A percentile compares a stretch with the other conserved stretches of the same genome.
These are phyloP conservation scores for Cygnus atratus DNA, from an alignment of 2,113 vertebrate species.

Conservation along the genomic window DNA sequence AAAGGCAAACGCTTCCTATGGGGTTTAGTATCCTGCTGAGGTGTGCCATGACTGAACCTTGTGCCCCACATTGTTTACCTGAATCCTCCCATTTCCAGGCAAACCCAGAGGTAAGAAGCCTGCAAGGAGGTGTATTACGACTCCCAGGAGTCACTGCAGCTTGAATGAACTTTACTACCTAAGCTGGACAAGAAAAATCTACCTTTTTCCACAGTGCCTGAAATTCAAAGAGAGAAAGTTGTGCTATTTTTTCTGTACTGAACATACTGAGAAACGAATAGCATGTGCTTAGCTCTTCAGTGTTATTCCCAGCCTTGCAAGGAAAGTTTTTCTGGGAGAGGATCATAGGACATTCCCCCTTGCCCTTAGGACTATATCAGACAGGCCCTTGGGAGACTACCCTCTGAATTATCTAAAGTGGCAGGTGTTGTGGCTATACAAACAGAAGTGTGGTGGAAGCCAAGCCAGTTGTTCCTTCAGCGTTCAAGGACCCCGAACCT, in stretches of 20 bases:
- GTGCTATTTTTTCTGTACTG: not conserved
- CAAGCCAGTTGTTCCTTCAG: not conserved
- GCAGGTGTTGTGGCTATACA: not conserved
- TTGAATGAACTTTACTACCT: constrained; percentile 14
- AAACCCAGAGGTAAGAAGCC: not conserved
- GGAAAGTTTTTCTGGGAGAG: not conserved
- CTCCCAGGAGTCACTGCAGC: constrained; percentile 28
- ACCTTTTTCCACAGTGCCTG: not conserved
- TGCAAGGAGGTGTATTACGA: not conserved
- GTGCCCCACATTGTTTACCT: constrained; percentile 33
- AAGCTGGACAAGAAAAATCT: not conserved
- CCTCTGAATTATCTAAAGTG: not conserved
- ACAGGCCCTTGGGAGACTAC: not conserved
- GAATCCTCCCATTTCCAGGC: not conserved
- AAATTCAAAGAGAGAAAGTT: constrained; percentile 1
- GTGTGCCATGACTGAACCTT: not conserved
- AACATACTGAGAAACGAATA: not conserved
- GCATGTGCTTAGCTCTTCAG: not conserved
- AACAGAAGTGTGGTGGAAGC: not conserved
- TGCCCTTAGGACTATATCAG: not conserved
- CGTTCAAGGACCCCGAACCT: not conserved
- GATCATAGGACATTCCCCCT: fast-evolving
- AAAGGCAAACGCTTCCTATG: constrained; percentile 10
- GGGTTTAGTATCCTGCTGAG: constrained; percentile 21
- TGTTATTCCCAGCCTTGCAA: fast-evolving